These are phyloP conservation scores for Odontocerum albicorne DNA, from an alignment of 2,888 invertebrate genomes.

Conservation along the genomic window DNA sequence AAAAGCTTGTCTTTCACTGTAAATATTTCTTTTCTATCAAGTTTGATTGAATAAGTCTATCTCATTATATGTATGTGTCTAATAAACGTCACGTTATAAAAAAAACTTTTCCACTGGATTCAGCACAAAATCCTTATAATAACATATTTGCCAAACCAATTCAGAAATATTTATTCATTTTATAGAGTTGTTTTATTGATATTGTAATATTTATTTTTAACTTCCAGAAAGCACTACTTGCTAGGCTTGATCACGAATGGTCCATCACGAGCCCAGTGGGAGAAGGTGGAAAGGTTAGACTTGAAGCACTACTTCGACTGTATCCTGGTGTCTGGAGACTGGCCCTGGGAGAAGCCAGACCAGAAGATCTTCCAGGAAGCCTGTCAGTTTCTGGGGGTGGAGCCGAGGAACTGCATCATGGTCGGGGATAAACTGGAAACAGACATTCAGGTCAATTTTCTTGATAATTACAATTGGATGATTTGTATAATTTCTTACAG, in stretches of 20 bases:
- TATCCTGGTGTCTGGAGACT: slow-evolving; percentile 79
- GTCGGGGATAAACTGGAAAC: slow-evolving; percentile 87
- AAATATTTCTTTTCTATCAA: too few relatives aligned
- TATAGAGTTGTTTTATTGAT: too few relatives aligned
- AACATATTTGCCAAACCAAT: too few relatives aligned
- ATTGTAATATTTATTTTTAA: background rate
- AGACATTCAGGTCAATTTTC: slow-evolving; percentile 66
- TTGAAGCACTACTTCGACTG: slow-evolving; percentile 76
- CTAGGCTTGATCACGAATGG: slow-evolving; percentile 86
- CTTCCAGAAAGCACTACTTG: slow-evolving; percentile 67
- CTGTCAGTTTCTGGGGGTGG: slow-evolving; percentile 73
- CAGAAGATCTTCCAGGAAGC: slow-evolving; percentile 81
- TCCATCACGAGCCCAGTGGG: slow-evolving; percentile 85
- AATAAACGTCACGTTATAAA: too few relatives aligned
- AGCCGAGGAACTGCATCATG: slow-evolving; percentile 79
- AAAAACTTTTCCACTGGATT: too few relatives aligned
- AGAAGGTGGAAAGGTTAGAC: slow-evolving; percentile 75
- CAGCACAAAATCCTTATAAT: too few relatives aligned
- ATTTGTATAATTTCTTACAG: too few relatives aligned
- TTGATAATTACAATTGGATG: background rate
- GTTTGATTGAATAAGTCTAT: too few relatives aligned
- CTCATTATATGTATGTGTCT: too few relatives aligned
- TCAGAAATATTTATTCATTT: too few relatives aligned
- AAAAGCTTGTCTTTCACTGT: too few relatives aligned
- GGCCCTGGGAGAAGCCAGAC: slow-evolving; percentile 86